Evolutionary conservation across 2,797 vertebrate genomes (phyloP).

Genomic region (Melanogrammus aeglefinus): DNA sequence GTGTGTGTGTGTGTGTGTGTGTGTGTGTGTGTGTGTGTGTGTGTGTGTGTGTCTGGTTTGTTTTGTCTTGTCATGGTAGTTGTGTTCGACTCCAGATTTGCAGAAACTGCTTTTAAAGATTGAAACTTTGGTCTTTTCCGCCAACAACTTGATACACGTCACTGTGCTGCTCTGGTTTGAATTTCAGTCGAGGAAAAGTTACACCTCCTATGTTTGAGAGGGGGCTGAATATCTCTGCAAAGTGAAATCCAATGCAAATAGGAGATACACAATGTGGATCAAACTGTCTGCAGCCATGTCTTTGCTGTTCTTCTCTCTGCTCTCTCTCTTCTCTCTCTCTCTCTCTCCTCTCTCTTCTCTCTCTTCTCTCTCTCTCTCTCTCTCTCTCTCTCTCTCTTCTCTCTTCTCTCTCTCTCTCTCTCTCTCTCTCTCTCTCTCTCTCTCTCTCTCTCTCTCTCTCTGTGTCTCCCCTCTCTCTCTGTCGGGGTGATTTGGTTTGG

Average conservation of each 20-base stretch:
- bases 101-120: background rate
- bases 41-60: too few relatives aligned
- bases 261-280: too few relatives aligned
- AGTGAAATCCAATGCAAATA: too few relatives aligned
- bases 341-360: too few relatives aligned
- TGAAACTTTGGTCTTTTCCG: background rate
- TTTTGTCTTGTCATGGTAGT: too few relatives aligned
- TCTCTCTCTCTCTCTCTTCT: too few relatives aligned
- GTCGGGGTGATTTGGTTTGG: background rate
- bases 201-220: slow-evolving; percentile 12
- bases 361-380: background rate
- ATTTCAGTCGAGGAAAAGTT: slow-evolving; percentile 8
- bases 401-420: too few relatives aligned
- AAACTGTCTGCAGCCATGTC: too few relatives aligned
- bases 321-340: too few relatives aligned
- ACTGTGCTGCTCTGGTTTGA: too few relatives aligned
- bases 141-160: slow-evolving; percentile 14
- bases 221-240: slow-evolving; percentile 18
- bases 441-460: background rate
- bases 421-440: too few relatives aligned
- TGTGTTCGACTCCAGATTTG: background rate
- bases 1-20: background rate
- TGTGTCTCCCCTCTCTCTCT: background rate
- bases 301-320: too few relatives aligned
- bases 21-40: background rate